phyloP scores from a whole-genome alignment of 2,888 invertebrate genomes.

The Lacanobia oleracea region DNA sequence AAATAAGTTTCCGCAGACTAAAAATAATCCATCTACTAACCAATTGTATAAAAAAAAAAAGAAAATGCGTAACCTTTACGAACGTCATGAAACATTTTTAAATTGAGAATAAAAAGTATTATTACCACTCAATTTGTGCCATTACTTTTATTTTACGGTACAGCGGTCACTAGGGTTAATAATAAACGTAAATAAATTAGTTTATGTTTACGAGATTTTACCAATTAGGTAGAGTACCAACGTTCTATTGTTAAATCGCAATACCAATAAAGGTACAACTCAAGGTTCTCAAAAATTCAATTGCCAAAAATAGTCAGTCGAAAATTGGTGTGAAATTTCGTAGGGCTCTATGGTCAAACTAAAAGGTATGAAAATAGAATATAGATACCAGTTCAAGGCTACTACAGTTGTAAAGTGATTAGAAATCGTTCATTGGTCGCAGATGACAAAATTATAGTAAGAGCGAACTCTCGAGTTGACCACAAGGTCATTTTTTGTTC shows the following conservation, averaged over 20 bases:
- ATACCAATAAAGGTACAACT: conserved; percentile 11
- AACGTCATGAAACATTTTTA: conserved; percentile 24
- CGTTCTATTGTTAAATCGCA: conserved; percentile 18
- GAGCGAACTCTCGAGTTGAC: conserved; percentile 78
- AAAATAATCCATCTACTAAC: conserved; percentile 18
- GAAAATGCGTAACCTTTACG: conserved; percentile 24
- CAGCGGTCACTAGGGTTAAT: conserved; percentile 29
- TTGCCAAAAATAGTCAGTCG: conserved; percentile 1
- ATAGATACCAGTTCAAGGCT: conserved; percentile 77
- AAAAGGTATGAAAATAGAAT: conserved; percentile 72
- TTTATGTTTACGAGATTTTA: conserved; percentile 32
- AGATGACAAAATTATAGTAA: conserved; percentile 80
- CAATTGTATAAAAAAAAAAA: conserved; percentile 23
- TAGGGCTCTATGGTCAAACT: conserved; percentile 64
- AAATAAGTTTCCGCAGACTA: conserved; percentile 6
- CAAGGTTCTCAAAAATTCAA: conserved; percentile 25
- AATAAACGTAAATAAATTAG: conserved; percentile 49
- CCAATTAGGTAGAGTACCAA: conserved; percentile 20
- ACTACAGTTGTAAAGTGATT: conserved; percentile 64
- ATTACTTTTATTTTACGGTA: conserved; percentile 49
- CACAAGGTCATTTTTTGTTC: conserved; percentile 86
- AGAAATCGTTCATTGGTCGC: conserved; percentile 82
- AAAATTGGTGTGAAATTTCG: conserved; percentile 34
- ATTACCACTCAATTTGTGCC: conserved; percentile 30
- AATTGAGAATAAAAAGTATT: conserved; percentile 45